Conservation (phyloP, 2,797 vertebrate species). For the Galagoides demidoff region DNA sequence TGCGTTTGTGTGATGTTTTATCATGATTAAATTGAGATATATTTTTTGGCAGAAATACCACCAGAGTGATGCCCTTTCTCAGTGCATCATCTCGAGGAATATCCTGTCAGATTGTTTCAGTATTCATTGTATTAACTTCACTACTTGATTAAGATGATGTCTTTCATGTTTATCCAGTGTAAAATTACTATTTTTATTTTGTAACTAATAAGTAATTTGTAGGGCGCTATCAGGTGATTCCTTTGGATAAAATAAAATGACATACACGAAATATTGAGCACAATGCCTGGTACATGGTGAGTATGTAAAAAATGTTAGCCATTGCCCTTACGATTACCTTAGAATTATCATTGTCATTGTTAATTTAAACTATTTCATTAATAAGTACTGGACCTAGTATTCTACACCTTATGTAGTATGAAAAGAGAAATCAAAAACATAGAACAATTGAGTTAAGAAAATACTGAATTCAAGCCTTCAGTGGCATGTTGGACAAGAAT, state of each 20-base stretch:
- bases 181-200: background rate
- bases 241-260: background rate
- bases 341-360: background rate
- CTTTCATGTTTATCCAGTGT: background rate
- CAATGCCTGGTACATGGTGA: background rate
- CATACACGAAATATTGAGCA: background rate
- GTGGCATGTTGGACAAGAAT: background rate
- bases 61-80: background rate
- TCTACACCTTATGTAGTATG: background rate
- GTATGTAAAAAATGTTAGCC: background rate
- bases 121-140: background rate
- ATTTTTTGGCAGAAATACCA: background rate
- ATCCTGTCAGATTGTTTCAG: background rate
- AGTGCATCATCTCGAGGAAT: background rate
- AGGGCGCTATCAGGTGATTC: background rate
- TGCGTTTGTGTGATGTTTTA: background rate
- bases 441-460: background rate
- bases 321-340: slow-evolving; percentile 8
- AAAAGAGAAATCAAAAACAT: background rate
- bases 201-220: background rate
- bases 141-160: background rate
- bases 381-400: background rate
- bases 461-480: background rate
- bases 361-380: slow-evolving; percentile 3
- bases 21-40: background rate